Evolutionary conservation across 35 echinoderm and acorn worm genomes (phyloP), one percentile per base, ranked within the genome.

Genomic region (Nesometra sesokonis): DNA sequence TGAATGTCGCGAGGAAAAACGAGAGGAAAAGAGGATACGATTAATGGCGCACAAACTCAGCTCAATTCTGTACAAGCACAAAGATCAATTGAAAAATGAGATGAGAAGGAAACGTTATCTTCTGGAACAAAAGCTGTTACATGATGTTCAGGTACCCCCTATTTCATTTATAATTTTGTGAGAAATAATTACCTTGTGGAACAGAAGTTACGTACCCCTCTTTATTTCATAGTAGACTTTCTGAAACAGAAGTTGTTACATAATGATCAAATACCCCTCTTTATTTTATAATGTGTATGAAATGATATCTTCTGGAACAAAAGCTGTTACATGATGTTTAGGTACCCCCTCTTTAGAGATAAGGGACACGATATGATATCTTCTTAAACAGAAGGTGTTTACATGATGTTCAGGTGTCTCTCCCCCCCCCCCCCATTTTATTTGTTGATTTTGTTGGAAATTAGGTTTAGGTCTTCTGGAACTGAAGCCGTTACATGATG

Each of bases 101-200:
- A 99, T 99, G 21, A 34, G 94, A 57, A 79, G 84, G 31, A 89
- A 90, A 40, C 80, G 96, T 37, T 86, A 91, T 21, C 85, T 92
- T 19, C 77, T 99, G 78, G 96, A 99, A 79, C 80, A 91, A 37
- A 85, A 85, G 30, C 46, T 99, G 27, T 90, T 86, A 34, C 83
- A 78, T 52, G 92, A 99, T 46, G 88, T 94, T 29, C 90, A 90
- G 93, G 92, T 99, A 86, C n/a, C n/a, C n/a, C n/a, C n/a, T n/a
- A n/a, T n/a, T n/a, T n/a, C n/a, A n/a, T n/a, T n/a, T n/a, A n/a
- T n/a, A n/a, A n/a, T n/a, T n/a, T n/a, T n/a, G n/a, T n/a, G n/a
- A n/a, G n/a, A n/a, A n/a, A n/a, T n/a, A n/a, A n/a, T n/a, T n/a
- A n/a, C n/a, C n/a, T n/a, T n/a, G n/a, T n/a, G n/a, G n/a, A n/a